Evolutionary conservation across 2,888 invertebrate species (phyloP), one percentile per base, ranked within the genome.

Genomic region (Perdita meconis): DNA sequence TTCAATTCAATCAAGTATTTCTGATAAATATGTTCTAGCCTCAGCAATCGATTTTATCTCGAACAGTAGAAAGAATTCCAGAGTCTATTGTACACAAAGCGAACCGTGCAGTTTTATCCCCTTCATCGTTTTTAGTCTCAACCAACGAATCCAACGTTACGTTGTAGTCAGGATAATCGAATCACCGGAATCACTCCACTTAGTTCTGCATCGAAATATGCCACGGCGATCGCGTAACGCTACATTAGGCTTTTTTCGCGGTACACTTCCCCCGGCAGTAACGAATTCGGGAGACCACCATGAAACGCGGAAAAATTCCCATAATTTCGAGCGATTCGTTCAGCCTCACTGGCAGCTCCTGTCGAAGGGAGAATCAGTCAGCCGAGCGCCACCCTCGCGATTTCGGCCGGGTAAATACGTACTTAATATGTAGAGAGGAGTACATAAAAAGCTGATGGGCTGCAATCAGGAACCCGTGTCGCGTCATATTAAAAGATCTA

Each of bases 401-500:
- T 56, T 68, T 50, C 68, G 40, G 55, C 30, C 77, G 59, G 77
- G 80, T 81, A 80, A 87, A 82, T 83, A 72, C 68, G 68, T 68
- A 66, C 68, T 81, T 83, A 83, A 75, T 76, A 78, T 57, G 71
- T 60, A 63, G 74, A 47, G 63, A 47, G 68, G 72, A 81, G 82
- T 83, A 77, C 75, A 85, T 87, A 83, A 85, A 88, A 87, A 82
- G 75, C 79, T 83, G 84, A 88, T 83, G 85, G 78, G 50, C 66
- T 72, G 83, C 85, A 84, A 89, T 89, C 84, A 82, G 80, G 82
- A 82, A 84, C 80, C 83, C 81, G 79, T 87, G 85, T 76, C 77
- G 78, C 84, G 82, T 81, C 78, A 77, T 86, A 83, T 86, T 81
- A 85, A 86, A 87, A 83, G 81, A 86, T 86, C 82, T 83, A 85